A percentile compares a stretch with the other conserved stretches of the same genome.
Evolutionary conservation across 2,113 vertebrate species (phyloP).

Genomic region (Sus scrofa): T2T-Sscrofa CM000816.6:87708001-87708500

Average conservation of each 20-base stretch:
- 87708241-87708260: background rate
- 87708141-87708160: background rate
- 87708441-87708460: background rate
- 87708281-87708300: background rate
- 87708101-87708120: background rate
- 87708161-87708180: background rate
- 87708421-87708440: background rate
- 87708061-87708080: background rate
- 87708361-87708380: background rate
- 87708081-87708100: background rate
- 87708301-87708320: background rate
- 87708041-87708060: background rate
- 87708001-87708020: background rate
- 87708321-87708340: background rate
- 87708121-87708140: background rate
- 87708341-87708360: background rate
- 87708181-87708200: background rate
- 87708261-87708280: background rate
- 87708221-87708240: background rate
- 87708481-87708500: background rate
- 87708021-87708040: background rate
- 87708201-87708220: background rate
- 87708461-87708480: background rate
- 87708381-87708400: background rate
- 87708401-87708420: background rate